A percentile compares a stretch with the other conserved stretches of the same genome.
Evolutionary conservation across 2,888 invertebrate species (phyloP).

Genomic region (Mythimna lalbum): DNA sequence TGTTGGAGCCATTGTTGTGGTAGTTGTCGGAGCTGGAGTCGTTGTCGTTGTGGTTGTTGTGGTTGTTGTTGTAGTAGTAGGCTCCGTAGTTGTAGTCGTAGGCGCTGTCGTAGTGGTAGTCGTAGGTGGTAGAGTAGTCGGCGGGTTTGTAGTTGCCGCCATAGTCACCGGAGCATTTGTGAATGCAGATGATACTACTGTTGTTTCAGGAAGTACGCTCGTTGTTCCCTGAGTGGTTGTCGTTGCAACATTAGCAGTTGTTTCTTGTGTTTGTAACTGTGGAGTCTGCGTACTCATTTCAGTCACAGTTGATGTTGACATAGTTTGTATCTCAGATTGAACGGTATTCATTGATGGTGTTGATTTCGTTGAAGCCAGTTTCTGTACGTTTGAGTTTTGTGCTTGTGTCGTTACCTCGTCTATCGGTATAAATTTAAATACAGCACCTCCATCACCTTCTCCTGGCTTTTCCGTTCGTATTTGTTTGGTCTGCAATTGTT

Average conservation of each 20-base stretch:
- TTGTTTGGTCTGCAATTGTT: slow-evolving; percentile 88
- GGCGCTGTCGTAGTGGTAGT: slow-evolving; percentile 61
- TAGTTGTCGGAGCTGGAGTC: slow-evolving; percentile 57
- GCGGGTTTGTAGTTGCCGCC: slow-evolving; percentile 68
- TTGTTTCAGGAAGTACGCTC: slow-evolving; percentile 57
- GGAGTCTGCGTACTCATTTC: slow-evolving; percentile 81
- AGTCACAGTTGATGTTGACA: slow-evolving; percentile 73
- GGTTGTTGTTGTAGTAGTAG: slow-evolving; percentile 51
- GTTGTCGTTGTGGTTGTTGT: slow-evolving; percentile 66
- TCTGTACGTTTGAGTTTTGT: slow-evolving; percentile 85
- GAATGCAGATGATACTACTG: slow-evolving; percentile 60
- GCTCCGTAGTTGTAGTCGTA: slow-evolving; percentile 63
- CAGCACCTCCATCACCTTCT: slow-evolving; percentile 80
- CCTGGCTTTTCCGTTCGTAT: slow-evolving; percentile 88
- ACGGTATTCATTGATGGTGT: slow-evolving; percentile 72
- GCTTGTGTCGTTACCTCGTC: slow-evolving; percentile 83
- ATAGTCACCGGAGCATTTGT: slow-evolving; percentile 65
- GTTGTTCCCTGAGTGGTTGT: slow-evolving; percentile 68
- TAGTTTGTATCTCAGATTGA: slow-evolving; percentile 73
- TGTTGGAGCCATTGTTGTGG: slow-evolving; percentile 61
- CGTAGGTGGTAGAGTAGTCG: slow-evolving; percentile 62
- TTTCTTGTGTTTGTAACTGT: slow-evolving; percentile 73
- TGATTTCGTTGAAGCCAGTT: slow-evolving; percentile 82
- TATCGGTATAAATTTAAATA: slow-evolving; percentile 88
- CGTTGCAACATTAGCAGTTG: slow-evolving; percentile 67